Conservation (phyloP, 2,797 vertebrate genomes). For the Chelon labrosus region DNA sequence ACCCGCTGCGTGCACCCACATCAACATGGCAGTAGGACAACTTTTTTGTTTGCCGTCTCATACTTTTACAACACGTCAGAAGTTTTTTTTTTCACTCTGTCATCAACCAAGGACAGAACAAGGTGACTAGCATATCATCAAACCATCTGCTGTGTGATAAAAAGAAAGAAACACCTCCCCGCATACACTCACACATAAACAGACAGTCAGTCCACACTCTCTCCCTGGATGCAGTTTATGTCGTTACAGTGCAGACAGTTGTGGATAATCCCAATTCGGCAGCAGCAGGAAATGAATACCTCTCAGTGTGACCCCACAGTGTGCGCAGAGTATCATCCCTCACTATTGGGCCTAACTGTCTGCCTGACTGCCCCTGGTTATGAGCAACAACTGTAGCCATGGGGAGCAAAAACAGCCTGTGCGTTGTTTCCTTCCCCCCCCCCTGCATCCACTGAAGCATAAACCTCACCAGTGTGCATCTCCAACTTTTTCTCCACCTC, state of each 20-base stretch:
- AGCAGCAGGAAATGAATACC: slow-evolving; percentile 55
- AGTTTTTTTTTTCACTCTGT: slow-evolving; percentile 40
- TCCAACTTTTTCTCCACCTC: slow-evolving; percentile 43
- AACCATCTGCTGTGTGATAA: slow-evolving; percentile 71
- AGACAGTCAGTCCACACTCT: slow-evolving; percentile 21
- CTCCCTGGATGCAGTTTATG: slow-evolving; percentile 34
- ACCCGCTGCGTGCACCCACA: background rate
- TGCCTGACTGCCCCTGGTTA: slow-evolving; percentile 46
- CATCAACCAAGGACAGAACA: slow-evolving; percentile 68
- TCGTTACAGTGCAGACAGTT: slow-evolving; percentile 44
- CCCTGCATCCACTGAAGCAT: slow-evolving; percentile 40
- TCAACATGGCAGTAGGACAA: background rate
- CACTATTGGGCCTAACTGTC: slow-evolving; percentile 60
- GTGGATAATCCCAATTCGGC: slow-evolving; percentile 56
- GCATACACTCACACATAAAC: slow-evolving; percentile 17
- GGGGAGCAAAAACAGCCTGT: slow-evolving; percentile 46
- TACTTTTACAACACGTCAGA: slow-evolving; percentile 35
- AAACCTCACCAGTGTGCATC: slow-evolving; percentile 40
- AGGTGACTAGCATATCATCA: slow-evolving; percentile 75
- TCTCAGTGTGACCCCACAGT: slow-evolving; percentile 73
- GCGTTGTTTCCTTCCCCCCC: slow-evolving; percentile 22
- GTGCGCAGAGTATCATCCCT: slow-evolving; percentile 47
- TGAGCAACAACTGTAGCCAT: slow-evolving; percentile 59
- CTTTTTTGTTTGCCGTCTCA: slow-evolving; percentile 7
- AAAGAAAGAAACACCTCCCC: slow-evolving; percentile 15